Evolutionary conservation across 1,140 invertebrate genomes (phyloP).

Genomic region (Nebria ingens): DNA sequence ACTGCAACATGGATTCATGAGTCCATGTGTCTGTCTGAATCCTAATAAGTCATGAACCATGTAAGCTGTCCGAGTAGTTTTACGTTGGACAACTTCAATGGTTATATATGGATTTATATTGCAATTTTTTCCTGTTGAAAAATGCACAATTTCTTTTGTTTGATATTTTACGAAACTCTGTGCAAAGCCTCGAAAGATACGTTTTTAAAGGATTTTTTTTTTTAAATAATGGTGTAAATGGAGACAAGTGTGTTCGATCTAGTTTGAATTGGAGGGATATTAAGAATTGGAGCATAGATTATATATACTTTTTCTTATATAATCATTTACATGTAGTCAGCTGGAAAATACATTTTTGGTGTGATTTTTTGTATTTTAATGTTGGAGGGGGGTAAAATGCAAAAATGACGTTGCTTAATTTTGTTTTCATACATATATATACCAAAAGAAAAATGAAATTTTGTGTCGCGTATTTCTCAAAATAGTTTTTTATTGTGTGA

Average conservation of each 20-base stretch:
- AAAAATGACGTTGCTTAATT: no score
- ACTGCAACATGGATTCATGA: not conserved
- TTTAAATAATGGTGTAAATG: not conserved
- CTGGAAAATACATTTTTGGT: conserved; percentile 2
- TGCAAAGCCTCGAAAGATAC: not conserved
- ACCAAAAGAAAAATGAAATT: not conserved
- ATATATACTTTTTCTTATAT: not conserved
- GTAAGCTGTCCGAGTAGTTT: not conserved
- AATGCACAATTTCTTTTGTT: not conserved
- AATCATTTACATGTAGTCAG: conserved; percentile 4
- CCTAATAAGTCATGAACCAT: not conserved
- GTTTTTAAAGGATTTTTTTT: no score
- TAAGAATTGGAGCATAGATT: not conserved
- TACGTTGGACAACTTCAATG: not conserved
- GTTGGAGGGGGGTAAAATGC: conserved; percentile 5
- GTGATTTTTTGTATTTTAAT: not conserved
- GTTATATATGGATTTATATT: not conserved
- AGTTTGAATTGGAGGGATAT: conserved; percentile 8
- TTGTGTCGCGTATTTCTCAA: not conserved
- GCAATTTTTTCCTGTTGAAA: conserved; percentile 8
- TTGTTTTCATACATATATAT: not conserved
- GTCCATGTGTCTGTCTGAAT: not conserved
- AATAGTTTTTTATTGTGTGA: not conserved
- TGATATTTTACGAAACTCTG: not conserved
- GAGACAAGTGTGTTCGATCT: conserved; percentile 2